phyloP scores from a whole-genome alignment of 2,888 invertebrate species.

The Gymnoscelis rufifasciata region DNA sequence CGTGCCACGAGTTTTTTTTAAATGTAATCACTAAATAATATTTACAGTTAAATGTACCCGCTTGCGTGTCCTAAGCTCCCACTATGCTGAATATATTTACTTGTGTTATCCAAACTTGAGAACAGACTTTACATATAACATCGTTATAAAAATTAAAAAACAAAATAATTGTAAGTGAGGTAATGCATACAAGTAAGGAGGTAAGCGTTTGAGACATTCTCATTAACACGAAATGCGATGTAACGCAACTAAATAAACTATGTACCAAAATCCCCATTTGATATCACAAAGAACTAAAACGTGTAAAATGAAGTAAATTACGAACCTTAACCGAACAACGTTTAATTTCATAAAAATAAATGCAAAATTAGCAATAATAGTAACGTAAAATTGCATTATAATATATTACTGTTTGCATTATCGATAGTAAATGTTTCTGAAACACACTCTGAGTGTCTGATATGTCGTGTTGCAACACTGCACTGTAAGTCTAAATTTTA shows the following conservation, averaged over 20 bases:
- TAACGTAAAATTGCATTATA: conserved; percentile 34
- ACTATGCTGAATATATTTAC: conserved; percentile 40
- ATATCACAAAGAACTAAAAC: conserved; percentile 71
- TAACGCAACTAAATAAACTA: conserved; percentile 41
- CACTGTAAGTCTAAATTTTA: conserved; percentile 24
- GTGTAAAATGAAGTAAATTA: conserved; percentile 55
- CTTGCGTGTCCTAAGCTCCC: conserved; percentile 66
- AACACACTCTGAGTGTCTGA: conserved; percentile 50
- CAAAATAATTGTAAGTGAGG: conserved; percentile 73
- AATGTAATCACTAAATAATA: conserved; percentile 63
- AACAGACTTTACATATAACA: conserved; percentile 62
- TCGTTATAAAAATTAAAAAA: conserved; percentile 69
- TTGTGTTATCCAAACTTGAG: conserved; percentile 5
- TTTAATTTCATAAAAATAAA: conserved; percentile 63
- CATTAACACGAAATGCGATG: conserved; percentile 30
- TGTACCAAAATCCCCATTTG: conserved; percentile 48
- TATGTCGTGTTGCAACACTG: conserved; percentile 49
- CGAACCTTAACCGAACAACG: conserved; percentile 48
- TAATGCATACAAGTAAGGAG: conserved; percentile 60
- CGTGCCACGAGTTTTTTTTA: conserved; percentile 66
- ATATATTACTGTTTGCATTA: conserved; percentile 33
- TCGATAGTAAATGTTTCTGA: conserved; percentile 34
- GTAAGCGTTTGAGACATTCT: conserved; percentile 49
- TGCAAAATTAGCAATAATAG: conserved; percentile 51
- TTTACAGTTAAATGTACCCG: conserved; percentile 77